Base-by-base conservation (phyloP, 2,113 vertebrate species). In the Choloepus hoffmanni region DNA sequence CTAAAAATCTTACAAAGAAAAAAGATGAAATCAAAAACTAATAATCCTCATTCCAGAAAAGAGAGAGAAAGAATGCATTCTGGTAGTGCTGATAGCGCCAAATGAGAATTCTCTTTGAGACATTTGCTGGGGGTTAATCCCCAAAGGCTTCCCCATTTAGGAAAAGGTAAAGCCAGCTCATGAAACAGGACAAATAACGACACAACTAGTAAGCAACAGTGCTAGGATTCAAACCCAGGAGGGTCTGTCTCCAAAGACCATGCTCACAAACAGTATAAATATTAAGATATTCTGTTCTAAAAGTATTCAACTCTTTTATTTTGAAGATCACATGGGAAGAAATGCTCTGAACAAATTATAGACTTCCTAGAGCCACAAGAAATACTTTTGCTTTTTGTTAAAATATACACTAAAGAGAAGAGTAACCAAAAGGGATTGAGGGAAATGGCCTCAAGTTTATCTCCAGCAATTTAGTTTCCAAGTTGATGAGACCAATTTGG, bases 1-100 rank as follows among this genome's bases (percentile, higher is more conserved):
- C 60, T 70, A 36, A 63, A 84, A 77, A 68, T 92, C 40, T 73
- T 91, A 36, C 30, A 78, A 88, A 94, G 81, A 95, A 88, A 94
- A 96, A 91, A 87, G 53, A 65, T 4, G 4, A 21, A 72, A 82
- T 9, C 36, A 28, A 95, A 92, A 96, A 92, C 58, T 73, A 92
- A 4, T 76, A 53, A 85, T 86, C 91, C 85, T 68, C 68, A 91
- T 43, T 81, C 70, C 92, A 30, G 53, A 94, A 74, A 89, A 84
- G 67, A 92, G 76, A 90, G 23, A 48, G 0, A 81, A 0, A 48
- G 3, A 14, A 30, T 43, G 48, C 23, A 43, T 28, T 81, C 67
- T 45, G 33, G 24, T 40, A 50, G 36, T 16, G 50, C 21, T 36
- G 43, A 53, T 19, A 84, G 48, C 16, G 60, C 83, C 48, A 48